Evolutionary conservation across 2,888 invertebrate species (phyloP), one percentile per base, ranked within the genome.

Genomic region (Tupiocoris notatus): DNA sequence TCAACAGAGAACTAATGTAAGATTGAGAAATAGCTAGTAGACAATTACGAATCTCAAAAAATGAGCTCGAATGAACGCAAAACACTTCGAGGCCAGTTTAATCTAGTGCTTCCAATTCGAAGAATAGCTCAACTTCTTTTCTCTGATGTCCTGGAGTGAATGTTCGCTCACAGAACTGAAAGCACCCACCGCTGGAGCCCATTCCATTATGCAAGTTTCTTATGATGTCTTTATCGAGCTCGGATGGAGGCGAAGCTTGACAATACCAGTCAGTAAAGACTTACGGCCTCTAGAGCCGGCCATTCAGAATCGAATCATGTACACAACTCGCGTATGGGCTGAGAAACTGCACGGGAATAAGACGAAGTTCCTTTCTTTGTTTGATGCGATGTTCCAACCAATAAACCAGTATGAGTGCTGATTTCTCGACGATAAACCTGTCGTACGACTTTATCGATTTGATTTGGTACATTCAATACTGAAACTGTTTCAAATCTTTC

Each of bases 121-220:
- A n/a, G n/a, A n/a, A n/a, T n/a, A n/a, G n/a, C n/a, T n/a, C n/a
- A n/a, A n/a, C n/a, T n/a, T n/a, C n/a, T n/a, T n/a, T n/a, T n/a
- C n/a, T n/a, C n/a, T n/a, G n/a, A n/a, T n/a, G n/a, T n/a, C n/a
- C n/a, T n/a, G n/a, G 39, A 39, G 39, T 39, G 39, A 39, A 39
- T n/a, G 39, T 39, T 39, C 39, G 12, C 39, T 39, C 39, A 39
- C 6, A 7, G 39, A 3, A 39, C 39, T 3, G 12, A 39, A 3
- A 39, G 39, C 3, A 39, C 3, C 6, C 39, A 39, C 39, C 39
- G 39, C 39, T 39, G 39, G 12, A 12, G 39, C 39, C 12, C 39
- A 39, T 59, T 70, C 24, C 59, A 70, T 70, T 70, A 70, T 70
- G 70, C 70, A 70, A 70, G 70, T 70, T 70, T 70, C 70, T 70